phyloP scores from a whole-genome alignment of 2,888 invertebrate species.

The Eupithecia insigniata region DNA sequence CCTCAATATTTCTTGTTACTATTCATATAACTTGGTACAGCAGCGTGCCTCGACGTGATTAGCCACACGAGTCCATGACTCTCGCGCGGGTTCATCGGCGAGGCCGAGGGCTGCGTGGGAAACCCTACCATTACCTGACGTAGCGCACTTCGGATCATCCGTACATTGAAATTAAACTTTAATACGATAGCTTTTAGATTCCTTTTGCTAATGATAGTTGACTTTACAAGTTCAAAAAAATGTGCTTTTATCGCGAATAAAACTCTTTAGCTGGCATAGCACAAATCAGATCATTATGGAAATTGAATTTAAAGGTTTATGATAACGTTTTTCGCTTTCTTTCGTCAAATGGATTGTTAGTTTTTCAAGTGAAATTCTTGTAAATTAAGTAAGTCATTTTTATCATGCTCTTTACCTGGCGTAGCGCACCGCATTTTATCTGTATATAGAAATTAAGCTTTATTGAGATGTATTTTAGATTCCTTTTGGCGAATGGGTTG shows the following conservation, averaged over 20 bases:
- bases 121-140: conserved; percentile 51
- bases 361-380: too few relatives aligned
- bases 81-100: conserved; percentile 68
- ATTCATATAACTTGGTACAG: conserved; percentile 22
- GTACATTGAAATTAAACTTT: not conserved
- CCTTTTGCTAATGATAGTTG: not conserved
- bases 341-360: too few relatives aligned
- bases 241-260: too few relatives aligned
- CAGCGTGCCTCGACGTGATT: conserved; percentile 34
- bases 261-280: conserved; percentile 20
- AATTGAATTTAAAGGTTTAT: too few relatives aligned
- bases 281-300: too few relatives aligned
- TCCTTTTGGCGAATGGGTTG: not conserved
- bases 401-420: conserved; percentile 20
- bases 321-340: too few relatives aligned
- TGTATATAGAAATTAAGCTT: not conserved
- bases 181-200: not conserved
- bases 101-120: conserved; percentile 69
- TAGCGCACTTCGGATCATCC: conserved; percentile 1
- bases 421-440: not conserved
- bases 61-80: conserved; percentile 54
- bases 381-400: too few relatives aligned
- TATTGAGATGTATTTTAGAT: not conserved
- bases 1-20: conserved; percentile 30
- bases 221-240: not conserved